Base-by-base conservation (phyloP, 1,140 invertebrate genomes). In the Rhopalosiphum maidis region DNA sequence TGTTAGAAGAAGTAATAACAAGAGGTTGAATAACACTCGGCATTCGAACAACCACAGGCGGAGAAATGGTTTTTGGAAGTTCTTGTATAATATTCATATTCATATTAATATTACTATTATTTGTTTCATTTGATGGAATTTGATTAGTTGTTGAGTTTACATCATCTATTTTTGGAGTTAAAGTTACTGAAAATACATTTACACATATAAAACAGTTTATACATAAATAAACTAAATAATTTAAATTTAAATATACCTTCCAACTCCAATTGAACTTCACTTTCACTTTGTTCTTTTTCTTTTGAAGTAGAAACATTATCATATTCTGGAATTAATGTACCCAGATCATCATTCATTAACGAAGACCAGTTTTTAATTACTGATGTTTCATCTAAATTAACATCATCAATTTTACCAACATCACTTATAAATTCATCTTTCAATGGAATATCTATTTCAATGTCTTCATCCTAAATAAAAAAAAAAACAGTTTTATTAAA, bases 281-380 rank as follows among this genome's bases (percentile, higher is more conserved):
- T 93, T 46, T 83, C 77, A 51, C 41, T 51, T 85, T 41, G 77
- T 85, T 85, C 91, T 43, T 83, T 93, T 51, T 43, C 91, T 54
- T 93, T 93, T 51, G 91, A 37, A 23, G 48, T 85, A 51, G 91
- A 86, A 93, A 93, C n/a, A 86, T n/a, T 54, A 93, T 93, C 48
- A 85, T 85, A 93, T 54, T 86, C 37, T 41, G 91, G 91, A 8
- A 93, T 93, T 54, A 85, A 41, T 43, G 48, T 43, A 2, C 55
- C 91, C n/a, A 93, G 55, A 25, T 93, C 77, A 85, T 83, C 82
- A 85, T 93, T 55, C 22, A 85, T 41, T 86, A 85, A 85, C 21
- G 89, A 85, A 43, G 91, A 83, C 91, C 91, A 93, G 48, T 93
- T 93, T 55, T 43, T 54, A 46, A 90, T 90, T 3, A 41, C 77